These are phyloP conservation scores for Petrosia ficiformis DNA, from an alignment of 37 sponge, comb jelly and placozoan species.

Conservation along the genomic window DNA sequence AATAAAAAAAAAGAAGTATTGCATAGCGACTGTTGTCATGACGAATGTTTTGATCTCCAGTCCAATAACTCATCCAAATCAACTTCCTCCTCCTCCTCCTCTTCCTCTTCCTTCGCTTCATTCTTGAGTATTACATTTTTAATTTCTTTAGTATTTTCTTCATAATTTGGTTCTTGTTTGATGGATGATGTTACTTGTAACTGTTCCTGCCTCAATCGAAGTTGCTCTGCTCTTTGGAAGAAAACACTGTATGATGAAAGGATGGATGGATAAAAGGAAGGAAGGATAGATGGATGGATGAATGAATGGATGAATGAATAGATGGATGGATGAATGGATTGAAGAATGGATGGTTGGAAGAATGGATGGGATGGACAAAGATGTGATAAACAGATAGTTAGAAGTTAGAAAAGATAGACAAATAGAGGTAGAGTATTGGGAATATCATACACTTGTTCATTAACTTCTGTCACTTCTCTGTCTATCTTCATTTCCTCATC, in stretches of 20 bases:
- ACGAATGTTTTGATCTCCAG: constrained; percentile 57
- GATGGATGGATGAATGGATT: too few relatives aligned
- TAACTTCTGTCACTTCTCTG: constrained; percentile 43
- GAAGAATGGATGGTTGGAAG: too few relatives aligned
- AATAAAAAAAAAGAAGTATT: too few relatives aligned
- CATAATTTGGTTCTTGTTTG: too few relatives aligned
- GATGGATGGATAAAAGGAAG: too few relatives aligned
- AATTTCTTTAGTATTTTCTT: neutral
- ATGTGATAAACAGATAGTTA: neutral
- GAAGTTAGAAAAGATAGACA: neutral
- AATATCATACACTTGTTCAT: constrained; percentile 64
- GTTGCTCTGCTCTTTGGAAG: constrained; percentile 52
- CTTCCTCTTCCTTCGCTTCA: constrained; percentile 2
- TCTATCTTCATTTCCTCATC: constrained; percentile 59
- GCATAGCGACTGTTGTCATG: neutral
- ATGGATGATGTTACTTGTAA: constrained; percentile 1
- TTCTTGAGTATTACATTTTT: neutral
- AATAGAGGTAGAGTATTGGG: neutral
- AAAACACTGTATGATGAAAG: constrained; percentile 27
- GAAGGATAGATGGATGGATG: too few relatives aligned
- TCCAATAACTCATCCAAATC: constrained; percentile 60
- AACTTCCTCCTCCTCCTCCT: constrained; percentile 35
- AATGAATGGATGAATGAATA: too few relatives aligned
- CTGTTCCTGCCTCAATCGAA: constrained; percentile 60
- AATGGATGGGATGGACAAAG: too few relatives aligned